Evolutionary conservation across 2,113 vertebrate species (phyloP).

Genomic region (Marmota flaviventris): DNA sequence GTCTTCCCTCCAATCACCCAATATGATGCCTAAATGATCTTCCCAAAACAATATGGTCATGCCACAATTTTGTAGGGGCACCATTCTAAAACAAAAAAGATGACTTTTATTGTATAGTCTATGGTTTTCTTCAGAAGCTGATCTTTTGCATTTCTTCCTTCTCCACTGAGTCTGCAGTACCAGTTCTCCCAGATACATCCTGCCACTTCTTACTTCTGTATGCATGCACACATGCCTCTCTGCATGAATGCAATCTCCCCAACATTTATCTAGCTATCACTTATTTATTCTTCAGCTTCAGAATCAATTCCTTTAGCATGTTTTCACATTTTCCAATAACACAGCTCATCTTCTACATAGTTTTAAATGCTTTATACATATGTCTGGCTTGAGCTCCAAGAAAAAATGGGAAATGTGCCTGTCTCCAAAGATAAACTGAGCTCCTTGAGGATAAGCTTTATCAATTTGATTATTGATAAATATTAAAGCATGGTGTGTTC

Average conservation of each 20-base stretch:
- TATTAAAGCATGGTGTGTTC: not conserved
- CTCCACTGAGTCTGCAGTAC: not conserved
- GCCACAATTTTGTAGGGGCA: not conserved
- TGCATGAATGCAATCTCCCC: not conserved
- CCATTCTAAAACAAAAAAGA: not conserved
- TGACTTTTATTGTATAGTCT: not conserved
- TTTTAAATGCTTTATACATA: not conserved
- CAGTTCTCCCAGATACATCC: not conserved
- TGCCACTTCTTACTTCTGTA: not conserved
- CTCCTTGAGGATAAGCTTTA: not conserved
- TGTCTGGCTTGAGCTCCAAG: not conserved
- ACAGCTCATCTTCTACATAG: not conserved
- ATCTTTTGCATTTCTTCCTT: not conserved
- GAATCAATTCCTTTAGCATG: not conserved
- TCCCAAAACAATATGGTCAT: not conserved
- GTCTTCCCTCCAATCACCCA: not conserved
- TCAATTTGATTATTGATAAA: not conserved
- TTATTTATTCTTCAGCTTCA: not conserved
- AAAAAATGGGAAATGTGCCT: not conserved
- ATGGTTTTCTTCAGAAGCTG: not conserved
- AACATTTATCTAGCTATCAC: not conserved
- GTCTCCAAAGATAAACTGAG: not conserved
- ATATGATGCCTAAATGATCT: not conserved
- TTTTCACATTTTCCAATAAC: not conserved
- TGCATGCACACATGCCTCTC: not conserved